Evolutionary conservation across 2,797 vertebrate genomes (phyloP), one percentile per base, ranked within the genome.

Genomic region (Pseudochirops corinnae): DNA sequence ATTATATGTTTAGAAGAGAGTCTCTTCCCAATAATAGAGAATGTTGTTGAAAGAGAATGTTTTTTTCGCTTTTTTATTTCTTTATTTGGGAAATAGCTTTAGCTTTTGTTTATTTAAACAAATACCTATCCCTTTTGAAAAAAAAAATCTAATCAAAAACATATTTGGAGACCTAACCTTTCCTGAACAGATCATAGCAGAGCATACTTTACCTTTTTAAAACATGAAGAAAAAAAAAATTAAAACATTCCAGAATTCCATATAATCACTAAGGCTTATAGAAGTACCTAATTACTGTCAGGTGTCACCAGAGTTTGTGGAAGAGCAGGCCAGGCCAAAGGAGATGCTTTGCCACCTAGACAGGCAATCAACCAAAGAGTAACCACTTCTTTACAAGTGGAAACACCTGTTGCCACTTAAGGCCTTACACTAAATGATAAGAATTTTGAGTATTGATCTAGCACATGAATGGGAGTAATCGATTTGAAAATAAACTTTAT

Each of bases 321-420:
- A 39, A 3, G n/a, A 28, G 60, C 16, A 82, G 56, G 5, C 93
- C 26, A 16, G 6, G 39, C 74, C 24, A 87, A 28, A 87, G 39
- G 0, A 0, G 0, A 16, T 0, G 2, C 55, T 3, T 18, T 0
- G 7, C 31, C 14, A 82, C 1, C 14, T 3, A 0, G 5, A 10
- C 2, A 31, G 5, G 24, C 0, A 0, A 0, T 16, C 60, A 2
- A 10, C 2, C 0, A 1, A 21, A 33, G 16, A 57, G 92, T 58
- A 12, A 0, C 0, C 31, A 0, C 62, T 56, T 26, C n/a, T 46
- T 18, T 1, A 0, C 0, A 0, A 1, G 0, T 5, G 7, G 7
- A 0, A 2, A 55, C 52, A 1, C 52, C n/a, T 18, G 21, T 14
- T 12, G 12, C 46, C 95, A 55, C n/a, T 29, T n/a, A 28, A 3